These are phyloP conservation scores for Scleropages formosus DNA, from an alignment of 2,797 vertebrate genomes.

Conservation along the genomic window DNA sequence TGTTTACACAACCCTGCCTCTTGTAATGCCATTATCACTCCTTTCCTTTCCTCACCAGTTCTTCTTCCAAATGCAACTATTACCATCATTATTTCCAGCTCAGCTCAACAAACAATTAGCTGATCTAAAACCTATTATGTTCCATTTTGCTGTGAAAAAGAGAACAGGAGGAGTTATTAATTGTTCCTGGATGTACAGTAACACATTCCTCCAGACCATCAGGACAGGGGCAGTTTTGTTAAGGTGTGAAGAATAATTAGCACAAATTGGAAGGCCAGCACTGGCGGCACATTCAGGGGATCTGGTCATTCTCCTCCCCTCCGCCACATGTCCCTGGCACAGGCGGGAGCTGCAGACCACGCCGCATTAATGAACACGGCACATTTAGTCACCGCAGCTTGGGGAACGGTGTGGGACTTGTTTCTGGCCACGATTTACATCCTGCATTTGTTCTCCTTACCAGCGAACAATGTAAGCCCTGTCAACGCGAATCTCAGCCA, in stretches of 20 bases:
- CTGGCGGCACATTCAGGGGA: constrained; percentile 56
- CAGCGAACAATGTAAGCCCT: constrained; percentile 14
- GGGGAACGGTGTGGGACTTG: constrained; percentile 31
- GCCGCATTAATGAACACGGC: constrained; percentile 63
- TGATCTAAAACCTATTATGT: constrained; percentile 23
- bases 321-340: constrained; percentile 70
- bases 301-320: constrained; percentile 60
- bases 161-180: constrained; percentile 66
- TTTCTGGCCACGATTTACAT: constrained; percentile 37
- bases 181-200: constrained; percentile 61
- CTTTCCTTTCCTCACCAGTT: not conserved
- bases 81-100: constrained; percentile 4
- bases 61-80: constrained; percentile 19
- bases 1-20: not conserved
- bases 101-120: constrained; percentile 10
- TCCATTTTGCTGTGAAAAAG: constrained; percentile 42
- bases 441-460: constrained; percentile 33
- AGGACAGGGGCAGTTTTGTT: constrained; percentile 48
- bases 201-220: constrained; percentile 52
- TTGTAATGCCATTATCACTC: not conserved
- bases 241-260: constrained; percentile 73
- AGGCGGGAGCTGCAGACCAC: constrained; percentile 55
- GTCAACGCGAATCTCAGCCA: not conserved
- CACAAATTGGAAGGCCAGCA: constrained; percentile 55
- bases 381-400: constrained; percentile 35